Base-by-base conservation (phyloP, 92 coral and sea anemone genomes). In the Plumapathes pennacea region DNA sequence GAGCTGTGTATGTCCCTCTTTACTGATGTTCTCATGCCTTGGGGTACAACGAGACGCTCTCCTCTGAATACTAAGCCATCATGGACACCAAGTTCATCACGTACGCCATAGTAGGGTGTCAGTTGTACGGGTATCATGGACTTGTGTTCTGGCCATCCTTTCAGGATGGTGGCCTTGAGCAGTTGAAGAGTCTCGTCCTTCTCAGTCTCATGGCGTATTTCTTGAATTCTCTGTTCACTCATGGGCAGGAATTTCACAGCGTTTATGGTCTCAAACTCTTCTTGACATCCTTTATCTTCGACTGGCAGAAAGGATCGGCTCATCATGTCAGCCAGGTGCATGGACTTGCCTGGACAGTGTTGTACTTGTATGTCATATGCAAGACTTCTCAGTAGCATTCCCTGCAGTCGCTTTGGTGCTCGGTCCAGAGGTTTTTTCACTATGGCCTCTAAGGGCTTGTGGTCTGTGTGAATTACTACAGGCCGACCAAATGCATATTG, bases 291-390 rank as follows among this genome's bases (percentile, higher is more conserved):
- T 49, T 57, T 54, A 30, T 32, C 23, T 21, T 10, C 23, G 1
- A 50, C 39, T 34, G 46, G 23, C n/a, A 38, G 32, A 2, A 30
- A 74, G 28, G 63, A 67, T 24, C 67, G n/a, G 38, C 60, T 63
- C 3, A 55, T 44, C 3, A 60, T 64, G 74, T 64, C 74, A 1
- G 81, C 67, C 15, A 74, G 66, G 28, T 64, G 21, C 48, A 64
- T 32, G 12, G 53, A 50, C 10, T 6, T 18, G 15, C 83, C 64
- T 42, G 27, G 66, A 36, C 43, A 38, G 62, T 66, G 50, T 1
- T 30, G 14, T 0, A 67, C 41, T 28, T 42, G 31, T 19, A 58
- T 10, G 38, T 67, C 64, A 48, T 76, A 57, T 5, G 17, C 5
- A 5, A 57, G 57, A 5, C 57, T 38, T 28, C 56, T 14, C 63